Conservation (phyloP, 2,797 vertebrate species). For the Thunnus albacares region DNA sequence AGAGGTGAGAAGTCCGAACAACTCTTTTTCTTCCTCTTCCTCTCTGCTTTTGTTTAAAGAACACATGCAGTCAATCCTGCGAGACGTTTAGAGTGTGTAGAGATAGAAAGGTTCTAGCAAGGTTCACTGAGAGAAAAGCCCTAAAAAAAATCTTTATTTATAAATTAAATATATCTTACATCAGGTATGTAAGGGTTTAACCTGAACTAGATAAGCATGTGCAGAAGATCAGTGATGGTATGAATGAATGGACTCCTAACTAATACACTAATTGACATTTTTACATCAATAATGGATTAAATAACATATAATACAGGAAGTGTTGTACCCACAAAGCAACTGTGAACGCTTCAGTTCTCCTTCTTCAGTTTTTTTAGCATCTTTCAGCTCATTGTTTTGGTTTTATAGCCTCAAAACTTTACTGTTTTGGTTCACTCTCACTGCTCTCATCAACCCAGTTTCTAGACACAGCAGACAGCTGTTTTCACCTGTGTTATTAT, state of each 20-base stretch:
- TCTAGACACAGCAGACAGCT: no score
- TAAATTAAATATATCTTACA: no score
- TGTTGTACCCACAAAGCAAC: no score
- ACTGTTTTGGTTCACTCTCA: no score
- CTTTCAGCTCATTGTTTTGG: no score
- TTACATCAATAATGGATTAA: no score
- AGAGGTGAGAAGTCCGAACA: constrained; percentile 37
- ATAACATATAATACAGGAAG: no score
- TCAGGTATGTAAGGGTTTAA: background rate
- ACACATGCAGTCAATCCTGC: background rate
- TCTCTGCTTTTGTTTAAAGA: constrained; percentile 50
- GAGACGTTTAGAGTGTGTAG: background rate
- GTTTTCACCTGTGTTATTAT: background rate
- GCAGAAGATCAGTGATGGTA: background rate
- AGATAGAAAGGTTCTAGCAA: background rate
- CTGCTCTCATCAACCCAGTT: no score
- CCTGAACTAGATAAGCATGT: background rate
- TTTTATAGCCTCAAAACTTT: no score
- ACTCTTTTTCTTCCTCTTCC: constrained; percentile 1
- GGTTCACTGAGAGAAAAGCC: background rate
- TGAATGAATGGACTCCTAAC: background rate
- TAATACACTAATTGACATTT: no score
- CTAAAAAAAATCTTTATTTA: background rate
- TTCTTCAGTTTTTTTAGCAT: no score
- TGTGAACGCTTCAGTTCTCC: no score